These are phyloP conservation scores for Belonocnema kinseyi DNA, from an alignment of 1,140 invertebrate species.

Conservation along the genomic window DNA sequence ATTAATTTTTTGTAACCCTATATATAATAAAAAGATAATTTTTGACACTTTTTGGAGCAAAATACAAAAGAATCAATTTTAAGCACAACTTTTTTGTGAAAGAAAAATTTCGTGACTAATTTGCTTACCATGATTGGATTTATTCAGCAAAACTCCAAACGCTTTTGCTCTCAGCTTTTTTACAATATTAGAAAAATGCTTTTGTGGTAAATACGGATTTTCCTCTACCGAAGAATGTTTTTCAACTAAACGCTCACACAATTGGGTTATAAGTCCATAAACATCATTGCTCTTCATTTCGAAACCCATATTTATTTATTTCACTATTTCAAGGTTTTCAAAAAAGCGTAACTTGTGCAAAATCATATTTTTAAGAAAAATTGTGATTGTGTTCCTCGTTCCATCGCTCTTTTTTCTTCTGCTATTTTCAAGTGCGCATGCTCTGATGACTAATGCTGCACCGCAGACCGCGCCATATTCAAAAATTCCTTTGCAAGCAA, in stretches of 20 bases:
- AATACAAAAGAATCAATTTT: slow-evolving; percentile 34
- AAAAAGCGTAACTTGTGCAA: not conserved
- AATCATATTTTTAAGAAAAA: slow-evolving; percentile 1
- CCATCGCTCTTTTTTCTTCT: too few relatives aligned
- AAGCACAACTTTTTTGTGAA: slow-evolving; percentile 22
- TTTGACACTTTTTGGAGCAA: too few relatives aligned
- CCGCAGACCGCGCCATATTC: too few relatives aligned
- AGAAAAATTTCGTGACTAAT: not conserved
- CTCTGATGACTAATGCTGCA: too few relatives aligned
- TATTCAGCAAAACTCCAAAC: slow-evolving; percentile 70
- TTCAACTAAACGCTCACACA: slow-evolving; percentile 52
- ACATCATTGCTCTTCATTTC: slow-evolving; percentile 47
- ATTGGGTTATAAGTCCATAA: slow-evolving; percentile 60
- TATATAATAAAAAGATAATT: too few relatives aligned
- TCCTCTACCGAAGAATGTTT: slow-evolving; percentile 45
- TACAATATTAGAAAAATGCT: slow-evolving; percentile 45
- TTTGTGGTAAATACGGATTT: slow-evolving; percentile 39
- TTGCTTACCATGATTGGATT: slow-evolving; percentile 38
- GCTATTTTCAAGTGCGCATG: too few relatives aligned
- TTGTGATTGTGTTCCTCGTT: too few relatives aligned
- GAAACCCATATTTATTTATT: slow-evolving; percentile 41
- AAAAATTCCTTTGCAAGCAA: too few relatives aligned
- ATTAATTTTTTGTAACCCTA: too few relatives aligned
- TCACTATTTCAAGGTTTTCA: not conserved
- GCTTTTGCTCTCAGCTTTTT: slow-evolving; percentile 57